Evolutionary conservation across 2,113 vertebrate genomes (phyloP).

Genomic region (Micromys minutus): DNA sequence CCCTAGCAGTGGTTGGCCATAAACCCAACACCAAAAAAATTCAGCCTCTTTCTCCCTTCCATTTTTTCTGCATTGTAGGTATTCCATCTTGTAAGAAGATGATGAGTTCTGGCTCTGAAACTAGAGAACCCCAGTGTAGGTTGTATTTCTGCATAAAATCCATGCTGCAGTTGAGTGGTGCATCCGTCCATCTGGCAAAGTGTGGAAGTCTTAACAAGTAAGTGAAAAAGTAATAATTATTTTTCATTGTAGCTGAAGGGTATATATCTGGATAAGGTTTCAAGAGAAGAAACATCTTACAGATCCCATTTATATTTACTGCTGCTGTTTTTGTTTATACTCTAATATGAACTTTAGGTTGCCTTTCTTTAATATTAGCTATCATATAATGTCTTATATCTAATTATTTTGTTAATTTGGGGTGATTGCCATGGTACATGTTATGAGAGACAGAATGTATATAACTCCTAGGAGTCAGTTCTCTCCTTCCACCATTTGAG

Average conservation of each 20-base stretch:
- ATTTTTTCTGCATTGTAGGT: not conserved
- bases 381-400: not conserved
- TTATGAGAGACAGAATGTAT: not conserved
- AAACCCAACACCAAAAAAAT: not conserved
- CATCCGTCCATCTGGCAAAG: not conserved
- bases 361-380: not conserved
- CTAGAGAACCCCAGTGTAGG: not conserved
- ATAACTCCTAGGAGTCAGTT: not conserved
- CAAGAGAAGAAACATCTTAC: not conserved
- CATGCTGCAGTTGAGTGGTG: not conserved
- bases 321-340: not conserved
- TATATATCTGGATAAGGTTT: not conserved
- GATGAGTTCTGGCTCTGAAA: not conserved
- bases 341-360: not conserved
- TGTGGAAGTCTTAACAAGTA: slow-evolving; percentile 21
- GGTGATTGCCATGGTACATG: not conserved
- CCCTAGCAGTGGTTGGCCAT: not conserved
- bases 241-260: not conserved
- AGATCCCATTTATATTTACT: not conserved
- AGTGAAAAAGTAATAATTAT: not conserved
- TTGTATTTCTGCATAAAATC: not conserved
- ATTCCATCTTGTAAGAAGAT: not conserved
- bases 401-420: not conserved
- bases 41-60: not conserved
- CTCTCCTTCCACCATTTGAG: not conserved